These are phyloP conservation scores for Anguilla japonica DNA, from an alignment of 2,113 vertebrate species.

Conservation along the genomic window DNA sequence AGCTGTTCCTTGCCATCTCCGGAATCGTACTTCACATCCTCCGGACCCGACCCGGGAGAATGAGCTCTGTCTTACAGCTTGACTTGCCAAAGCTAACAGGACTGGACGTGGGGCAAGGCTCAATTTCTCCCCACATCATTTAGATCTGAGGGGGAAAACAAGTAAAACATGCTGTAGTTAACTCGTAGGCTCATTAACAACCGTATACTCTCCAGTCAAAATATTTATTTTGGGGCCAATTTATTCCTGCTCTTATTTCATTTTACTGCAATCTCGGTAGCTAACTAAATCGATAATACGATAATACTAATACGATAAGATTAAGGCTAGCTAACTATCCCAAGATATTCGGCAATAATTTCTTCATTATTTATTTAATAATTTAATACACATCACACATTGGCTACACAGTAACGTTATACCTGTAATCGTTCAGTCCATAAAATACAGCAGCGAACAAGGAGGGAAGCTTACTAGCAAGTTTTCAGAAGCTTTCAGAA, in stretches of 20 bases:
- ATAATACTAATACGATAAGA: too few relatives aligned
- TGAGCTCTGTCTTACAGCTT: background rate
- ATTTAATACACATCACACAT: background rate
- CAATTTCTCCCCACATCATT: conserved; percentile 27
- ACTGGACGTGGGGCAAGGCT: background rate
- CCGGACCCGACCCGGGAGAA: background rate
- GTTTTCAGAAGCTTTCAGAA: background rate
- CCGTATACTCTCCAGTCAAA: too few relatives aligned
- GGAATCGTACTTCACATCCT: background rate
- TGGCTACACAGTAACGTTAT: too few relatives aligned
- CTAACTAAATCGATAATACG: background rate
- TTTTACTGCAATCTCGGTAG: background rate
- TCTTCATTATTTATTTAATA: background rate
- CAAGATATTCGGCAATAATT: background rate
- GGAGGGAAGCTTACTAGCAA: too few relatives aligned
- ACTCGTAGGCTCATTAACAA: too few relatives aligned
- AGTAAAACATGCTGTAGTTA: too few relatives aligned
- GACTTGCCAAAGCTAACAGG: background rate
- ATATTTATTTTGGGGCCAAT: too few relatives aligned
- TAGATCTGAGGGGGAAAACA: background rate
- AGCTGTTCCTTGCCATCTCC: background rate
- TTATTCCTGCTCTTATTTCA: too few relatives aligned
- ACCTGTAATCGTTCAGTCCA: too few relatives aligned
- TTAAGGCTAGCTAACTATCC: background rate
- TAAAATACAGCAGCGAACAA: too few relatives aligned